Evolutionary conservation across 1,140 invertebrate species (phyloP).

Genomic region (Brachionus rotundiformis): DNA sequence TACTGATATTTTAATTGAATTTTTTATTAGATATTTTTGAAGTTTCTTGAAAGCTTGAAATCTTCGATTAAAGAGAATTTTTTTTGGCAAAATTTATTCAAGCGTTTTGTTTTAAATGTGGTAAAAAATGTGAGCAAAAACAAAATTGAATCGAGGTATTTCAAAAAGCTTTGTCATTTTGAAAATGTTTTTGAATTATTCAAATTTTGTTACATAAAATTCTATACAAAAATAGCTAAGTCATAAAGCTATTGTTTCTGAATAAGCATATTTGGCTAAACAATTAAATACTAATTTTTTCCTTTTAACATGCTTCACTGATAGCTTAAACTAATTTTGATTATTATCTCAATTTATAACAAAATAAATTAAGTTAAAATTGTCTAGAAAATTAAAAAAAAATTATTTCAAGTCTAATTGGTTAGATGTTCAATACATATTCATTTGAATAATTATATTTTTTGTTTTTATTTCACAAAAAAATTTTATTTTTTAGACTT

Average conservation of each 20-base stretch:
- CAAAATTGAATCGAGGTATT: neutral
- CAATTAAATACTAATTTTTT: neutral
- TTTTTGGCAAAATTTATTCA: neutral
- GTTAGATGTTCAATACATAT: too few relatives aligned
- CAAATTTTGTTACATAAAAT: neutral
- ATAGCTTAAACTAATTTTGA: too few relatives aligned
- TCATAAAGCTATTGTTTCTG: neutral
- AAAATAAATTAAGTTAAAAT: too few relatives aligned
- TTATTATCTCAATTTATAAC: too few relatives aligned
- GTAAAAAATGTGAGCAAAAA: neutral
- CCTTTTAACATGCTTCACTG: too few relatives aligned
- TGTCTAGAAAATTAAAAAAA: too few relatives aligned
- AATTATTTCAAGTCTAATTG: too few relatives aligned
- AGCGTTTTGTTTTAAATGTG: neutral
- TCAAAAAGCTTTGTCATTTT: neutral
- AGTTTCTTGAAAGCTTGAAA: neutral
- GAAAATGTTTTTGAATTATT: neutral
- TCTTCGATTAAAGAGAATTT: neutral
- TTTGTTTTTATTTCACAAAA: too few relatives aligned
- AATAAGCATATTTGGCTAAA: neutral
- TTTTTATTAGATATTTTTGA: too few relatives aligned
- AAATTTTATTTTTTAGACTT: too few relatives aligned
- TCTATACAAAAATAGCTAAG: neutral
- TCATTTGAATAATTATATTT: too few relatives aligned
- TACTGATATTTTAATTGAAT: slow-evolving; percentile 7